Evolutionary conservation across 2,113 vertebrate species (phyloP), one percentile per base, ranked within the genome.

Genomic region (Cricetomys ansorgei): DNA sequence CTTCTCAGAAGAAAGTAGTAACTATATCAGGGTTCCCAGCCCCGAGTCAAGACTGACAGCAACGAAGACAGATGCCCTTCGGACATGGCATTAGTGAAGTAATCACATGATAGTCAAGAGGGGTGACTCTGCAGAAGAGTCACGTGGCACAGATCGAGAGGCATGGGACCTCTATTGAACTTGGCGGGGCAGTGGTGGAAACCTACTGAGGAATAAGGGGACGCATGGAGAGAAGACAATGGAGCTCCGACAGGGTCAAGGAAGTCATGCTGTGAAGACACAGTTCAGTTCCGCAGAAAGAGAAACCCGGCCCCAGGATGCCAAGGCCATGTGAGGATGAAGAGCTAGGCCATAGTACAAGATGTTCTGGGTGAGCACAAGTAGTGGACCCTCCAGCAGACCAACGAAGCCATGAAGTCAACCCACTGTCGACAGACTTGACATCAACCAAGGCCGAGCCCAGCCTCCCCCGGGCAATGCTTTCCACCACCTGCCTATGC

Each of bases 131-230:
- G 40, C 65, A 2, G 70, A 84, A 50, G 57, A 45, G 1, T 43
- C 27, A 0, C 0, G 0, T 0, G 57, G 72, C 53, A 21, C 25
- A 21, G 13, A 29, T 57, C 50, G n/a, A 50, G 73, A 11, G 69
- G 21, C 8, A 13, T 1, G 19, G 69, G 40, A 65, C 17, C 1
- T 4, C 70, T 65, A 9, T 0, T 0, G 43, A 5, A 16, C 72
- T 7, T 13, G 43, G 31, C 12, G 7, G 17, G 25, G 65, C 37
- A 27, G 6, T 19, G 9, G 43, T 0, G 6, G 34, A 21, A 1
- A 0, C 16, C 55, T 77, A 53, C 65, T 23, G 57, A 57, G 37
- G 19, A 29, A 62, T n/a, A 17, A 40, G 1, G 13, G 40, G 16
- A 27, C 13, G 7, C 5, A 7, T 0, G 0, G 64, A 43, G 1